These are phyloP conservation scores for Rhyacophila evoluta DNA, from an alignment of 2,888 invertebrate species.

Conservation along the genomic window DNA sequence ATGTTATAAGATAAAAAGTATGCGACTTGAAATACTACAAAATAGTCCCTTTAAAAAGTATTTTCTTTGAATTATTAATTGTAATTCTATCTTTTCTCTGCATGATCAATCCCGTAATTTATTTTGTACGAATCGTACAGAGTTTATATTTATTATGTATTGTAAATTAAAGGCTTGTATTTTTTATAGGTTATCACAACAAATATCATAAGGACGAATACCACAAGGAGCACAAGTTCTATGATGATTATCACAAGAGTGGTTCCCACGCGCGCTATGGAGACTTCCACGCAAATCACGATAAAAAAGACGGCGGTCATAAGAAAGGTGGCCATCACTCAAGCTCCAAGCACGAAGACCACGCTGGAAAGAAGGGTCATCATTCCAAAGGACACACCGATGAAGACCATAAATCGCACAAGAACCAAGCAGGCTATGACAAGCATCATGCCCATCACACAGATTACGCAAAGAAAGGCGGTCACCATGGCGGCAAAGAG, in stretches of 20 bases:
- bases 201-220: constrained; percentile 84
- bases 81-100: no score
- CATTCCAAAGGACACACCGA: constrained; percentile 76
- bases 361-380: constrained; percentile 75
- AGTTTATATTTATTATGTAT: not conserved
- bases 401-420: constrained; percentile 75
- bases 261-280: constrained; percentile 79
- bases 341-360: constrained; percentile 72
- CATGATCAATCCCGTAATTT: no score
- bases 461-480: constrained; percentile 73
- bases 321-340: constrained; percentile 76
- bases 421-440: constrained; percentile 74
- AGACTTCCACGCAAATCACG: constrained; percentile 75
- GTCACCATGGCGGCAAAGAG: constrained; percentile 69
- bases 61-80: no score
- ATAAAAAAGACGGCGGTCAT: constrained; percentile 73
- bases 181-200: constrained; percentile 75
- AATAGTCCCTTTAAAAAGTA: no score
- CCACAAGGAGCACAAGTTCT: constrained; percentile 83
- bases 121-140: no score
- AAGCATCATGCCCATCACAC: constrained; percentile 72
- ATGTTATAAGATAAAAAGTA: no score
- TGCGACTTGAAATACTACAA: no score
- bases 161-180: no score
- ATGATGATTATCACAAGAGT: constrained; percentile 79